Conservation (phyloP, 2,888 invertebrate species). For the Luffia ferchaultella region DNA sequence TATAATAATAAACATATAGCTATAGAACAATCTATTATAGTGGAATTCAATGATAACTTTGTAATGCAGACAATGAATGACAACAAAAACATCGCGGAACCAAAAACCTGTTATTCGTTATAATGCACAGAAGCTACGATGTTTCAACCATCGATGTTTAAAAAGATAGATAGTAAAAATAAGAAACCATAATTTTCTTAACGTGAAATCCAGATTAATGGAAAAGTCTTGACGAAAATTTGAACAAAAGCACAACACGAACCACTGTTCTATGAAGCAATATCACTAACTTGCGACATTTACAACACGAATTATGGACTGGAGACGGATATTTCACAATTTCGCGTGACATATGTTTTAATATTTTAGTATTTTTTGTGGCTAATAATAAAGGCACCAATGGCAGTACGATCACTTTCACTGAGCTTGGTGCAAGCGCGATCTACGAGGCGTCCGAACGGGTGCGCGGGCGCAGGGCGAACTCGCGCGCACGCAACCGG, state of each 20-base stretch:
- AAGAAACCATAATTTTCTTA: too few species aligned
- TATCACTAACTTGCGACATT: background rate
- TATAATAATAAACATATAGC: too few species aligned
- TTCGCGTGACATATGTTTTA: too few species aligned
- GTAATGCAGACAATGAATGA: background rate
- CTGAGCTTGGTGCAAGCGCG: constrained; percentile 24
- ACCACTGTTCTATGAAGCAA: background rate
- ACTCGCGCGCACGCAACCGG: constrained; percentile 35
- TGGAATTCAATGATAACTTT: background rate
- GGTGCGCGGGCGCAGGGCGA: constrained; percentile 47
- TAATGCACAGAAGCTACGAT: too few species aligned
- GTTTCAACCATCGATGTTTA: too few species aligned
- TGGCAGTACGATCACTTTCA: constrained; percentile 36
- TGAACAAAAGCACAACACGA: constrained; percentile 1
- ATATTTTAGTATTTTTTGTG: too few species aligned
- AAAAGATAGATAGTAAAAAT: too few species aligned
- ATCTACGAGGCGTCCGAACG: constrained; percentile 36
- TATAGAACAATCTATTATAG: too few species aligned
- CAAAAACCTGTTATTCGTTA: background rate
- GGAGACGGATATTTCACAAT: too few species aligned
- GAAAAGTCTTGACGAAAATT: background rate
- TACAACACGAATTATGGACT: too few species aligned
- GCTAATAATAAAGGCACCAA: constrained; percentile 23
- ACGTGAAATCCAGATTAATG: background rate
- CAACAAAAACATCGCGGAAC: background rate